Evolutionary conservation across 2,113 vertebrate genomes (phyloP), one percentile per base, ranked within the genome.

Genomic region (Podiceps cristatus): DNA sequence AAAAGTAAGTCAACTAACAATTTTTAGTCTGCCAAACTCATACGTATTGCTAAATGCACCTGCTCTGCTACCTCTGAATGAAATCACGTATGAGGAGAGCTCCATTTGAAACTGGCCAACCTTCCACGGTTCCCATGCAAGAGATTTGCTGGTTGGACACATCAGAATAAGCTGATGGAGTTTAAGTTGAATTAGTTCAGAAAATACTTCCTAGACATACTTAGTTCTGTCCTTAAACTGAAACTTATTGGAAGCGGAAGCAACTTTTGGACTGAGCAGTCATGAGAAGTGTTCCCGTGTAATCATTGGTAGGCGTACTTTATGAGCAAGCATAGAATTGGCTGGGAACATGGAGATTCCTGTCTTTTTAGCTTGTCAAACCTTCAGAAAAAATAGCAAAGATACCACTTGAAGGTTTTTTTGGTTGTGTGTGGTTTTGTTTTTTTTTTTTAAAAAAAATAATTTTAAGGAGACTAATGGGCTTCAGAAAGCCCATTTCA

Each of bases 1-100:
- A 98, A 97, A 93, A 93, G 93, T 92, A 98, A 97, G 89, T 95
- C 96, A 96, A 93, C 81, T 92, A 56, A 96, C 47, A 91, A 50
- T 93, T 80, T 98, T 94, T 49, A 85, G 94, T 94, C 95, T 66
- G 55, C 64, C 31, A 83, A 87, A 94, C 50, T 97, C 95, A 96
- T 96, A 93, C 67, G 37, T 91, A 45, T n/a, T 88, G 77, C 78
- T 69, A 52, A 75, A 91, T 63, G 63, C 66, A 82, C 53, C 62
- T 90, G 81, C 78, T 96, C 56, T 82, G 80, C 86, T 74, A 76
- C 64, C 35, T 93, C 53, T 50, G 90, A 96, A 91, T 97, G 88
- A 94, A 78, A 90, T 47, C 60, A 77, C 8, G 0, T 83, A 29
- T 90, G 81, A 82, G 66, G 56, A 84, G 15, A 89, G 12, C 18